These are phyloP conservation scores for Metacarcinus magister DNA, from an alignment of 2,888 invertebrate species.

Conservation along the genomic window DNA sequence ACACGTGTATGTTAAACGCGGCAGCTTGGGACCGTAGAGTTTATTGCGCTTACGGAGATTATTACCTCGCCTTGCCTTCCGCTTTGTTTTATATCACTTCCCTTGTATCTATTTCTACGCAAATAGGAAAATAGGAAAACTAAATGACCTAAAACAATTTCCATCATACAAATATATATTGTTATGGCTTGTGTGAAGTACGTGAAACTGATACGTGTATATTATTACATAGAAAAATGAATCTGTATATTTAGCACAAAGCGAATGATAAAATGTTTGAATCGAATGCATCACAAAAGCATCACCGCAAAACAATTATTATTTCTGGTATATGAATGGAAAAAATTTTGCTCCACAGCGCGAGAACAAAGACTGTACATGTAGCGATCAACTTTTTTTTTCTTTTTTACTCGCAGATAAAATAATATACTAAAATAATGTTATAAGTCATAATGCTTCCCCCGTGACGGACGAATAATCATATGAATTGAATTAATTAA, in stretches of 20 bases:
- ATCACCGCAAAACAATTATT: neutral
- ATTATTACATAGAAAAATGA: neutral
- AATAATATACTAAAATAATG: neutral
- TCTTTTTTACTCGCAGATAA: neutral
- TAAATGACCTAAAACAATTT: too few species aligned
- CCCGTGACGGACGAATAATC: neutral
- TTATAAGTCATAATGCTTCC: conserved; percentile 1
- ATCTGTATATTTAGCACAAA: neutral
- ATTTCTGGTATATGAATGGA: neutral
- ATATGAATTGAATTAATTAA: neutral
- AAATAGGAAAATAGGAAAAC: neutral
- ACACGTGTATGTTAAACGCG: neutral
- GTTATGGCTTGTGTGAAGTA: neutral
- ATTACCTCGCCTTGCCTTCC: neutral
- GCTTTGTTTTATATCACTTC: neutral
- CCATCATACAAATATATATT: too few species aligned
- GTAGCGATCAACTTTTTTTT: neutral
- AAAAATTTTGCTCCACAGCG: neutral
- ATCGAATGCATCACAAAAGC: neutral
- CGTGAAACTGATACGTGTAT: neutral
- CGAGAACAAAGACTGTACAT: neutral
- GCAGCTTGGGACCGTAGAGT: neutral
- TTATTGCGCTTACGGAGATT: neutral
- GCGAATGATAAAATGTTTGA: neutral
- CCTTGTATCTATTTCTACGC: neutral